Evolutionary conservation across 1,140 invertebrate genomes (phyloP).

Genomic region (Trachymyrmex septentrionalis): DNA sequence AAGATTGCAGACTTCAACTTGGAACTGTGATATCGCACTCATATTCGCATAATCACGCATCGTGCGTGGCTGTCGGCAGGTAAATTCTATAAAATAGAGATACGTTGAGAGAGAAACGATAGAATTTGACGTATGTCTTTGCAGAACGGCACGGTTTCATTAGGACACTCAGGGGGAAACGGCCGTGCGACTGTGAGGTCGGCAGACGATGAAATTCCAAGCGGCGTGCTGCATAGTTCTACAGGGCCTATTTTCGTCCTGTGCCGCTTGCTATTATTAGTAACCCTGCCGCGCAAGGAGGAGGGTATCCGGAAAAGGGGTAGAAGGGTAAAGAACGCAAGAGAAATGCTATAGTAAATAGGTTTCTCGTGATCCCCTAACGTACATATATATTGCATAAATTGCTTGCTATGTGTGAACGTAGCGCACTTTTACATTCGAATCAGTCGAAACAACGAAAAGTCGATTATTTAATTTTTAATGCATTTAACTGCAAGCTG

Average conservation of each 20-base stretch:
- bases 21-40: not conserved
- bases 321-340: conserved; percentile 23
- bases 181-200: conserved; percentile 65
- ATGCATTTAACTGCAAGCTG: not conserved
- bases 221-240: conserved; percentile 74
- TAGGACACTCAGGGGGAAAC: conserved; percentile 61
- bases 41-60: not conserved
- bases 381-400: not conserved
- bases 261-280: conserved; percentile 74
- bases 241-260: conserved; percentile 73
- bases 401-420: not conserved
- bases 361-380: not conserved
- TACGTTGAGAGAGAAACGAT: not conserved
- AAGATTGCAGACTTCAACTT: not conserved
- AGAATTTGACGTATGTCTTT: conserved; percentile 28
- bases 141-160: conserved; percentile 45
- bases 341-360: conserved; percentile 38
- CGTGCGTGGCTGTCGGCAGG: not conserved
- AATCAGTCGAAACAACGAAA: not conserved
- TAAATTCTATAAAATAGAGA: not conserved
- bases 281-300: conserved; percentile 28
- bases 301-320: not conserved
- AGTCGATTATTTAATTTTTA: not conserved
- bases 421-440: not conserved
- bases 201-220: conserved; percentile 75